Evolutionary conservation across 2,113 vertebrate species (phyloP).

Genomic region (Osmerus mordax): DNA sequence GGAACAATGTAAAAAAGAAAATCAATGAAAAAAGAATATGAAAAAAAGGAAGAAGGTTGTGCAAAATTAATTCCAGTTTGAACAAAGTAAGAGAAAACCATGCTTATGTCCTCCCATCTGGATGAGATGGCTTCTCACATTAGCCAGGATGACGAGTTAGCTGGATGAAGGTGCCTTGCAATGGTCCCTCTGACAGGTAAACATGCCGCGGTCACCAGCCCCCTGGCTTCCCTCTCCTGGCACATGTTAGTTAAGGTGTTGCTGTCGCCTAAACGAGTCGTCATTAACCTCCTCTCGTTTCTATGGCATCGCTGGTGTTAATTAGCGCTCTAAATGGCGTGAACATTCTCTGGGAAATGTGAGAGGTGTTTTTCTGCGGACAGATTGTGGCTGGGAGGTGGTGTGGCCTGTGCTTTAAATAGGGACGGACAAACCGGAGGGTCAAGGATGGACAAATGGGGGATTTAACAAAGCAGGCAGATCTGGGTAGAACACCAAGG

Average conservation of each 20-base stretch:
- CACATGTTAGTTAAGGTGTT: constrained; percentile 41
- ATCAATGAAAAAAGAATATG: too few relatives aligned
- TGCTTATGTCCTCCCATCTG: constrained; percentile 6
- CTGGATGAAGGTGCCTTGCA: neutral
- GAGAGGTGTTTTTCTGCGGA: constrained; percentile 2
- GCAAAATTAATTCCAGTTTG: neutral
- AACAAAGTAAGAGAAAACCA: neutral
- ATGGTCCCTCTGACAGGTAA: neutral
- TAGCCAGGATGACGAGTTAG: constrained; percentile 7
- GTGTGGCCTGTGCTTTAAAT: constrained; percentile 16
- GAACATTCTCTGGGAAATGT: constrained; percentile 22
- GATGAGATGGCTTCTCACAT: neutral
- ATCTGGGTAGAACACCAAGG: too few relatives aligned
- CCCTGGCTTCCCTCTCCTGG: constrained; percentile 2
- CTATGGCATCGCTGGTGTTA: constrained; percentile 32
- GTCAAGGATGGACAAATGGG: neutral
- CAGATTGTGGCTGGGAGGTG: neutral
- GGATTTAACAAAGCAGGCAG: neutral
- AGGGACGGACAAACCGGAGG: constrained; percentile 5
- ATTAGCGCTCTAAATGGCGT: constrained; percentile 34
- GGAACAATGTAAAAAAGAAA: too few relatives aligned
- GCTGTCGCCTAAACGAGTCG: constrained; percentile 16
- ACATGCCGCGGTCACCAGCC: neutral
- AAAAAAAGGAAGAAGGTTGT: too few relatives aligned
- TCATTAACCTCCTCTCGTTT: constrained; percentile 39